Evolutionary conservation across 2,888 invertebrate genomes (phyloP).

Genomic region (Marronus borbonicus): DNA sequence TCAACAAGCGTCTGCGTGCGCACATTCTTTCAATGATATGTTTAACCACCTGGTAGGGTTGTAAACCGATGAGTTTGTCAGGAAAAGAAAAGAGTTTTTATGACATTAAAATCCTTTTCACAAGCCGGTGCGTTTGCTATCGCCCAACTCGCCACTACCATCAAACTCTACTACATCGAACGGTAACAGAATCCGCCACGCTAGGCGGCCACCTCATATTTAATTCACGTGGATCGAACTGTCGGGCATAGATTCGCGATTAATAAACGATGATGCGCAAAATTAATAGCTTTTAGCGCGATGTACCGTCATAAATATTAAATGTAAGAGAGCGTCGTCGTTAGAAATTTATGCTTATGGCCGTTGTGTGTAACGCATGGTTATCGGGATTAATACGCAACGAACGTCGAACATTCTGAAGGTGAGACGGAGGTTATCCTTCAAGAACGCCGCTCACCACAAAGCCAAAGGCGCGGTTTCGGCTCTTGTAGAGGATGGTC

Average conservation of each 20-base stretch:
- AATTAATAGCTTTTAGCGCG: slow-evolving; percentile 43
- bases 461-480: not conserved
- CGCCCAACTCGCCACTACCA: too few relatives aligned
- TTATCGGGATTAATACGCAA: slow-evolving; percentile 32
- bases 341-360: slow-evolving; percentile 29
- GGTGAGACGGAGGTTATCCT: not conserved
- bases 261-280: slow-evolving; percentile 28
- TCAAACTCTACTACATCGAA: too few relatives aligned
- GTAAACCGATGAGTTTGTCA: too few relatives aligned
- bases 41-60: too few relatives aligned
- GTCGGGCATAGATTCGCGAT: slow-evolving; percentile 6
- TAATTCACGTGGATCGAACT: slow-evolving; percentile 31
- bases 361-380: slow-evolving; percentile 36
- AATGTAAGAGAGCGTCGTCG: slow-evolving; percentile 24
- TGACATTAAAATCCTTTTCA: too few relatives aligned
- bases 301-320: slow-evolving; percentile 17
- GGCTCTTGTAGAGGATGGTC: too few relatives aligned
- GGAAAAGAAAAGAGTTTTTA: too few relatives aligned
- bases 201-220: slow-evolving; percentile 1
- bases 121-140: too few relatives aligned
- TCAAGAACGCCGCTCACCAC: slow-evolving; percentile 9
- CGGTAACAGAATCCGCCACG: too few relatives aligned
- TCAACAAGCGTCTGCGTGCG: too few relatives aligned
- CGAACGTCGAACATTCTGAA: not conserved
- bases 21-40: too few relatives aligned